phyloP scores from a whole-genome alignment of 2,797 vertebrate species.

The Rhabdophis nuchalis region DNA sequence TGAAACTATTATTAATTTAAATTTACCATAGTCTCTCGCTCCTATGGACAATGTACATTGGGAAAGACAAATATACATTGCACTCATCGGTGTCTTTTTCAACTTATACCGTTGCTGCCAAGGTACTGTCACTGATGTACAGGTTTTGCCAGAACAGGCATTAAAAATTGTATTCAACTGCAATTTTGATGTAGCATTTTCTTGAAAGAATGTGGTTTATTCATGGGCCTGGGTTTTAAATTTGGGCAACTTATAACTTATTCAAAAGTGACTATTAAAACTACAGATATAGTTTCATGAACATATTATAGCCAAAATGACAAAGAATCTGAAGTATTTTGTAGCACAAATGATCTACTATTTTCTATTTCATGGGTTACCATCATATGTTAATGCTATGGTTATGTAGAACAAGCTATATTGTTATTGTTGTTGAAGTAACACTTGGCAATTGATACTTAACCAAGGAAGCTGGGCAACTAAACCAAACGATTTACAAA shows the following conservation, averaged over 20 bases:
- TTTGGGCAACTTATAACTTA: slow-evolving; percentile 6
- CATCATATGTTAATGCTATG: neutral
- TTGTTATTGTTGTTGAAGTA: neutral
- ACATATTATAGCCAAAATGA: neutral
- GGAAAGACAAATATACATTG: neutral
- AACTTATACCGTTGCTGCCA: neutral
- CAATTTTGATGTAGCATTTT: slow-evolving; percentile 32
- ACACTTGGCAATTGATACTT: neutral
- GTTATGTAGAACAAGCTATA: neutral
- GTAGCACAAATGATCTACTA: neutral
- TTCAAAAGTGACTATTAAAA: neutral
- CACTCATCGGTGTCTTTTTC: neutral
- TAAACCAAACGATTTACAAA: neutral
- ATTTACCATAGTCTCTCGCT: neutral
- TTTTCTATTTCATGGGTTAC: neutral
- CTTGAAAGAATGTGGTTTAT: slow-evolving; percentile 14
- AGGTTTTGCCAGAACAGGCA: neutral
- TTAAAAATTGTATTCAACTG: neutral
- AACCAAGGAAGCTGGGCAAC: neutral
- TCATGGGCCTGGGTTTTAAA: slow-evolving; percentile 17
- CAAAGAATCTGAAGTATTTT: neutral
- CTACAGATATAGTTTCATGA: neutral
- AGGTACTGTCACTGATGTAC: neutral
- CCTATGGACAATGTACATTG: neutral
- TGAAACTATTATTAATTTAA: neutral